These are phyloP conservation scores for Sciurus vulgaris DNA, from an alignment of 2,797 vertebrate genomes.

Conservation along the genomic window DNA sequence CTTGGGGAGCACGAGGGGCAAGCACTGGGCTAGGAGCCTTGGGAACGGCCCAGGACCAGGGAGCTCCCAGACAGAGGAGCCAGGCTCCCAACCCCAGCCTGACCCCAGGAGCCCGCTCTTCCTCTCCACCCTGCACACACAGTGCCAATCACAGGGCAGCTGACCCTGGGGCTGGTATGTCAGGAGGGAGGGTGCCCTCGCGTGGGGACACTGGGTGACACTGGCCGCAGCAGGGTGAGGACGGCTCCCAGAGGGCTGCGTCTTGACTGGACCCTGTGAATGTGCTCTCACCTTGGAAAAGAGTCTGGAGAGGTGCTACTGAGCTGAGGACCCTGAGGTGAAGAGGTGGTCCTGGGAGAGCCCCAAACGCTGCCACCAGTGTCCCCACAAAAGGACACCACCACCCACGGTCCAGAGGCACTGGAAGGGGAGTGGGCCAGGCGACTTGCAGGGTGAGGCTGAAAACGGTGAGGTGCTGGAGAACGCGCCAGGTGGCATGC, in stretches of 20 bases:
- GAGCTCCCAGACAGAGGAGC: fast-evolving
- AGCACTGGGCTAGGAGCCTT: fast-evolving
- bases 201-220: neutral
- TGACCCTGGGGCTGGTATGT: fast-evolving
- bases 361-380: fast-evolving
- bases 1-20: neutral
- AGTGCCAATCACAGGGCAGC: fast-evolving
- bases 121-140: fast-evolving
- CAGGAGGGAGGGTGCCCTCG: neutral
- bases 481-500: too few species aligned
- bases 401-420: neutral
- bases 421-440: neutral
- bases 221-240: neutral
- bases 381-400: neutral
- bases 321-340: neutral
- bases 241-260: fast-evolving
- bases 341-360: neutral
- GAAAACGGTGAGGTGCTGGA: fast-evolving
- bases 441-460: neutral
- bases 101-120: fast-evolving
- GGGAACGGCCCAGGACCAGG: fast-evolving
- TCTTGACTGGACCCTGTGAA: neutral
- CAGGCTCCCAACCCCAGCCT: fast-evolving
- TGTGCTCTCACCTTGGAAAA: neutral
- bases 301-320: neutral